Percentiles rank a stretch among this genome's conserved stretches.
These are phyloP conservation scores for Podiceps cristatus DNA, from an alignment of 2,113 vertebrate species.

Conservation along the genomic window DNA sequence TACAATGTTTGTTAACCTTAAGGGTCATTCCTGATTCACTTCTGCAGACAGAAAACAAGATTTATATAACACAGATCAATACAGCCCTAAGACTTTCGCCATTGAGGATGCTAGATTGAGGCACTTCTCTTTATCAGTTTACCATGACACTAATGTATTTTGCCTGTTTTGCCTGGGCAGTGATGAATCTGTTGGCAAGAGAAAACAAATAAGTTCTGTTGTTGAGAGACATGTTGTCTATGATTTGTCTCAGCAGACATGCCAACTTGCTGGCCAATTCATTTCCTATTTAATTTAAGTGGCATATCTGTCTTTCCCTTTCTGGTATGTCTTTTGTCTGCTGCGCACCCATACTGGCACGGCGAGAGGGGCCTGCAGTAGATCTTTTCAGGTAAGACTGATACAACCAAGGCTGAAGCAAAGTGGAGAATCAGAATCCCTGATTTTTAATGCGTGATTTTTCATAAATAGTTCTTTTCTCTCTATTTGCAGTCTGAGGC, in stretches of 20 bases:
- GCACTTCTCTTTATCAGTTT: constrained; percentile 95
- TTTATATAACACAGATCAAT: constrained; percentile 98
- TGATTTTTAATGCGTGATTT: constrained; percentile 18
- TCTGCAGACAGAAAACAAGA: constrained; percentile 96
- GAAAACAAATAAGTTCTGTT: constrained; percentile 89
- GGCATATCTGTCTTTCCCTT: constrained; percentile 92
- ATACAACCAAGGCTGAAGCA: not conserved
- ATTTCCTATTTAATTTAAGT: constrained; percentile 88
- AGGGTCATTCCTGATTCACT: constrained; percentile 97
- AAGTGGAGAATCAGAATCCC: constrained; percentile 18
- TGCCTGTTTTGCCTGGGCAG: constrained; percentile 94
- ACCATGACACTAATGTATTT: constrained; percentile 98
- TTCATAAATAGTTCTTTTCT: constrained; percentile 8
- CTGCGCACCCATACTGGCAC: constrained; percentile 76
- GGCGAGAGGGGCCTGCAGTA: constrained; percentile 69
- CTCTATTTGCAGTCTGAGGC: not conserved
- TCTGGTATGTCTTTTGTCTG: constrained; percentile 91
- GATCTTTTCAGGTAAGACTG: constrained; percentile 68
- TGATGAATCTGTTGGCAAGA: constrained; percentile 96
- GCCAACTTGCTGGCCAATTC: constrained; percentile 92
- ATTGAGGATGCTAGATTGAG: constrained; percentile 88
- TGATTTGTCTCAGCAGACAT: constrained; percentile 95
- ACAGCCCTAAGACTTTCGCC: constrained; percentile 91
- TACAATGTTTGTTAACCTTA: constrained; percentile 98
- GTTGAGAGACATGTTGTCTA: constrained; percentile 91